These are phyloP conservation scores for Cephus spinipes DNA, from an alignment of 2,888 invertebrate species.

Conservation along the genomic window DNA sequence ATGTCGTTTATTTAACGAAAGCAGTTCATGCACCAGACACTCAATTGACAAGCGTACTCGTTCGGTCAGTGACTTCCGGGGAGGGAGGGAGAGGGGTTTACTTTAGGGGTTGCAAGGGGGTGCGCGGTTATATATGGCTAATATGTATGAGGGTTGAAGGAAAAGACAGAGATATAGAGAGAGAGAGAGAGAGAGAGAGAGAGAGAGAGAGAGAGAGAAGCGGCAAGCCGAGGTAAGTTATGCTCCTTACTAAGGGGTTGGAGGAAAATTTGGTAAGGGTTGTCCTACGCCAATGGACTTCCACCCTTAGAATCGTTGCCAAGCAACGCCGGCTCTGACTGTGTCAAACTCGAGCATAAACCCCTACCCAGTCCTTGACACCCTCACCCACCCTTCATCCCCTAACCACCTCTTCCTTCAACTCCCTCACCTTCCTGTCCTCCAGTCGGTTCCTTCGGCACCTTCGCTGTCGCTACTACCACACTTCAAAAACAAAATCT, in stretches of 20 bases:
- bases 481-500: not conserved
- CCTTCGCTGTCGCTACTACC: not conserved
- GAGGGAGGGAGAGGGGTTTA: not conserved
- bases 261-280: conserved; percentile 49
- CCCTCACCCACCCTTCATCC: conserved; percentile 31
- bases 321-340: conserved; percentile 62
- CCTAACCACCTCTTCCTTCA: conserved; percentile 34
- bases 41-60: not conserved
- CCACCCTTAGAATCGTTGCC: conserved; percentile 59
- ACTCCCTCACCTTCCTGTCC: conserved; percentile 13
- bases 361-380: conserved; percentile 19
- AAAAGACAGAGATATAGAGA: not conserved
- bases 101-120: not conserved
- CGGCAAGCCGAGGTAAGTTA: not conserved
- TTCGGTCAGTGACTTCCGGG: not conserved
- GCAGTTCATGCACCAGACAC: not conserved
- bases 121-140: not conserved
- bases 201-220: not conserved
- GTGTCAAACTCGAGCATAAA: conserved; percentile 60
- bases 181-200: too few relatives aligned
- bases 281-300: conserved; percentile 44
- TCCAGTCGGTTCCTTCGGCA: not conserved
- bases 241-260: not conserved
- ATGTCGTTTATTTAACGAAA: not conserved
- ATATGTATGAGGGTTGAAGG: not conserved